Percentiles rank a stretch among this genome's conserved stretches.
Conservation (phyloP, 1,140 invertebrate species). For the Ceratina japonica region DNA sequence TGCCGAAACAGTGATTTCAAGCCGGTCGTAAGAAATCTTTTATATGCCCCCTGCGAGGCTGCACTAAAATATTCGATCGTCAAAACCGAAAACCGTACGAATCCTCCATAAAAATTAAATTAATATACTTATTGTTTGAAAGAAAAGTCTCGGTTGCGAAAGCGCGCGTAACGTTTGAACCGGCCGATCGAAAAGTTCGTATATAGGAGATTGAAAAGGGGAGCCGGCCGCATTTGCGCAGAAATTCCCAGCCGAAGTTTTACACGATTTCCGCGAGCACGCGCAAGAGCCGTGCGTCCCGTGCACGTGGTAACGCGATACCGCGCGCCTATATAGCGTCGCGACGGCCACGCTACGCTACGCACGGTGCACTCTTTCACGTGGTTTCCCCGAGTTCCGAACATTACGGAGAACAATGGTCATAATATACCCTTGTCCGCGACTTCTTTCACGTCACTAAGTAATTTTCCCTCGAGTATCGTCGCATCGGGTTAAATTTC, state of each 20-base stretch:
- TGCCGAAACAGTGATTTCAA: background rate
- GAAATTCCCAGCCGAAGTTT: conserved; percentile 10
- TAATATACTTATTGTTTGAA: no score
- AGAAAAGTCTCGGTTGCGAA: no score
- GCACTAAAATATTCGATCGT: no score
- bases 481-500: conserved; percentile 3
- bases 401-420: conserved; percentile 36
- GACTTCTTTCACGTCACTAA: conserved; percentile 24
- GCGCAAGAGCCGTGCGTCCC: conserved; percentile 28
- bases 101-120: no score
- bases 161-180: background rate
- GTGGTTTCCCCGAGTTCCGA: conserved; percentile 18
- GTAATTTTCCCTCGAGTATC: conserved; percentile 15
- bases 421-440: conserved; percentile 22
- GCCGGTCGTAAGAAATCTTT: background rate
- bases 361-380: conserved; percentile 38
- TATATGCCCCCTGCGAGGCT: background rate
- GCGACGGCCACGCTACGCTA: conserved; percentile 26
- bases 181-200: background rate
- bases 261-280: conserved; percentile 1
- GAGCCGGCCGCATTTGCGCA: conserved; percentile 23
- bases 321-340: conserved; percentile 7
- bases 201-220: background rate
- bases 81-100: no score
- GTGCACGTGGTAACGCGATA: conserved; percentile 54